phyloP scores from a whole-genome alignment of 2,888 invertebrate species.

The Idaea straminata region DNA sequence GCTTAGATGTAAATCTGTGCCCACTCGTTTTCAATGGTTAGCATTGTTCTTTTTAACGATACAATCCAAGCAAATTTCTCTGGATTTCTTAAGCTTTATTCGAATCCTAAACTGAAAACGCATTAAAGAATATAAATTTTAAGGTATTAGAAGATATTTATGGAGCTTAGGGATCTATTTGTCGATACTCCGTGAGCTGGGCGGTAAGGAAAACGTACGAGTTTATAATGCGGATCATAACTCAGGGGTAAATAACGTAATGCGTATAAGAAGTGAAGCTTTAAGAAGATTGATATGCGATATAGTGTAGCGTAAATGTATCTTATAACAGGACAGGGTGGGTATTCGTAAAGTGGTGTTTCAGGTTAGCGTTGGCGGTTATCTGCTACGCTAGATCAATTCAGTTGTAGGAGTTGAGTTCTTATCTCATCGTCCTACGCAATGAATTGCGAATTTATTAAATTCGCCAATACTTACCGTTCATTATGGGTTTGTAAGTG shows the following conservation, averaged over 20 bases:
- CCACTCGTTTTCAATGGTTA: slow-evolving; percentile 54
- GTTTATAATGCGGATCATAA: slow-evolving; percentile 39
- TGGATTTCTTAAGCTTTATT: slow-evolving; percentile 41
- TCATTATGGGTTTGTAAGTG: slow-evolving; percentile 13
- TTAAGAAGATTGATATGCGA: slow-evolving; percentile 53
- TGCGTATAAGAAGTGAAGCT: slow-evolving; percentile 46
- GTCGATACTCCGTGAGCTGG: slow-evolving; percentile 14
- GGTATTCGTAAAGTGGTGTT: slow-evolving; percentile 49
- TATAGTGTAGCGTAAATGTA: slow-evolving; percentile 52
- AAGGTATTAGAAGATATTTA: slow-evolving; percentile 16
- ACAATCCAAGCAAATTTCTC: slow-evolving; percentile 55
- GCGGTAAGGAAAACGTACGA: slow-evolving; percentile 37
- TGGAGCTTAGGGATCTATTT: slow-evolving; percentile 5
- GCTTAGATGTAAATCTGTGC: slow-evolving; percentile 59
- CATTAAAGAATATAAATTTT: slow-evolving; percentile 14
- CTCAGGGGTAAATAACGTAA: slow-evolving; percentile 44
- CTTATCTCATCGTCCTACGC: slow-evolving; percentile 42
- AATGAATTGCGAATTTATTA: slow-evolving; percentile 25
- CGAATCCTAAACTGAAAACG: slow-evolving; percentile 1
- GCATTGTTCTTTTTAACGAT: slow-evolving; percentile 61
- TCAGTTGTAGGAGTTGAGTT: slow-evolving; percentile 29
- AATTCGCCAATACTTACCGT: slow-evolving; percentile 21
- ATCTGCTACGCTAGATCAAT: slow-evolving; percentile 26
- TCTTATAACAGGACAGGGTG: slow-evolving; percentile 45
- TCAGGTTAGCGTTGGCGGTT: slow-evolving; percentile 46